Conservation (phyloP, 2,113 vertebrate species). For the Ibidorhyncha struthersii region DNA sequence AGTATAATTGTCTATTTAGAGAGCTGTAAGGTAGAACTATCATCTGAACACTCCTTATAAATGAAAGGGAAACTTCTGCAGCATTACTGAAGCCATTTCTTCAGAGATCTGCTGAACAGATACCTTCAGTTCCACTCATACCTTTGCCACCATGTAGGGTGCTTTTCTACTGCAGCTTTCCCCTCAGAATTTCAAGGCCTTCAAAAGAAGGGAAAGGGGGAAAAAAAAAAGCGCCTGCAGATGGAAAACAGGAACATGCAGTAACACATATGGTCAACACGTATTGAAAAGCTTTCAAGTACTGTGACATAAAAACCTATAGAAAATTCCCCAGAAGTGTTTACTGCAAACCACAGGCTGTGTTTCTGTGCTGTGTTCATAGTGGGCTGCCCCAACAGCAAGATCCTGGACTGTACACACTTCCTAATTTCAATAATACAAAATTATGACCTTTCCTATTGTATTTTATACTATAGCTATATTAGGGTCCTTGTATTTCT, state of each 20-base stretch:
- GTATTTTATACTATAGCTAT: neutral
- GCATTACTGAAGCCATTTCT: too few relatives aligned
- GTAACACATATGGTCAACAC: neutral
- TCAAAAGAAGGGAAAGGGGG: neutral
- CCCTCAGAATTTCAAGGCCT: neutral
- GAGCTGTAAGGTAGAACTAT: neutral
- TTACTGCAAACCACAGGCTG: neutral
- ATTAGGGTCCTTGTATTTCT: neutral
- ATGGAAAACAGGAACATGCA: neutral
- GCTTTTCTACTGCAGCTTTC: neutral
- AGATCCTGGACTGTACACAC: fast-evolving
- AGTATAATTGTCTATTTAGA: neutral
- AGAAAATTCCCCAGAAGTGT: neutral
- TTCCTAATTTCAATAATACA: neutral
- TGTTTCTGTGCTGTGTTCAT: neutral
- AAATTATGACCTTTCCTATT: neutral
- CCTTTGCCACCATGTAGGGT: neutral
- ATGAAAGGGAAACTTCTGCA: neutral
- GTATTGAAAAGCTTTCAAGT: neutral
- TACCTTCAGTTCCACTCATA: neutral
- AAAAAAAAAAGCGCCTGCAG: neutral
- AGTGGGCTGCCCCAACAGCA: neutral
- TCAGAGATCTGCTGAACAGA: neutral
- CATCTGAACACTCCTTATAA: neutral
- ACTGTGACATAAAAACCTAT: neutral